Base-by-base conservation (phyloP, 2,888 invertebrate genomes). In the Bugulina stolonifera region DNA sequence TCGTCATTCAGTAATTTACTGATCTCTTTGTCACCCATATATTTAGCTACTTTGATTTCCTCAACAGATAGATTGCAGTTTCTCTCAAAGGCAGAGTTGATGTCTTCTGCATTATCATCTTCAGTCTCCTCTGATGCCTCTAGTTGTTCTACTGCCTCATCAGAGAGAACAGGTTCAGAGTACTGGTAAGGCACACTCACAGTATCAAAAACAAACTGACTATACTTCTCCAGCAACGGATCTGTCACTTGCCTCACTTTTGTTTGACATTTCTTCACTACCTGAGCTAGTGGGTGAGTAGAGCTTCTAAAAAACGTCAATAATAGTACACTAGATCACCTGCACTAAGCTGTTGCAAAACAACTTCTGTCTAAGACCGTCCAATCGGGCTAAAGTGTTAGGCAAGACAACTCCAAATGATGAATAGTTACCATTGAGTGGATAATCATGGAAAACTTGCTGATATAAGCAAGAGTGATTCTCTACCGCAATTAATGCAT, bases 51-150 rank as follows among this genome's bases (percentile, higher is more conserved):
- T 32, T 64, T 64, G 32, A 64, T 27, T 32, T 64, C 64, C 3
- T 64, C 64, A 64, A 18, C 64, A 25, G 64, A 22, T 14, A 64
- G 2, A 32, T 64, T 64, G 32, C 64, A 64, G n/a, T 64, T 64
- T 32, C 32, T 32, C n/a, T 64, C 64, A 64, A 64, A 27, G 25
- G 64, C 32, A 5, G 64, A 22, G 5, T 14, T 3, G 14, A 10
- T 27, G 14, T 64, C 14, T 18, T 29, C 64, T 32, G 27, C 64
- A 29, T 27, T 2, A 14, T 32, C 32, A 3, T 64, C 32, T 2
- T 29, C 64, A 32, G 32, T n/a, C 5, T 57, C 25, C 25, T 57
- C 57, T 14, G 32, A 29, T 64, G 14, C 64, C 32, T 43, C 43
- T 18, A 43, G 43, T 18, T 43, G 5, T 10, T 5, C 43, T 18